Percentiles rank a stretch among this genome's conserved stretches.
These are phyloP conservation scores for Drosophila oshimai DNA, from an alignment of 1,140 invertebrate species.

Conservation along the genomic window DNA sequence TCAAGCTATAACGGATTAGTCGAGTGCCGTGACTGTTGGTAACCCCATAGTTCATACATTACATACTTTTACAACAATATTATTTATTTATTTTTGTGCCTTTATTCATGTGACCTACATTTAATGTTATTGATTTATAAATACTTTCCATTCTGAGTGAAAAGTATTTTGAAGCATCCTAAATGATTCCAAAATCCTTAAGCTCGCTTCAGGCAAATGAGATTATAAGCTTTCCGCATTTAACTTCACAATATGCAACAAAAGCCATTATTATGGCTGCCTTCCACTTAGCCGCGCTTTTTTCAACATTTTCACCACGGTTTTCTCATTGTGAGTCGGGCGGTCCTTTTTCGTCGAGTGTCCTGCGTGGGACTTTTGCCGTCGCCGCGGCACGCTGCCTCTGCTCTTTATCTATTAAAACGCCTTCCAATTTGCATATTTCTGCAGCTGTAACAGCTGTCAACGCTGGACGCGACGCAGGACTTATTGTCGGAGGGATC, in stretches of 20 bases:
- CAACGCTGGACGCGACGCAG: constrained; percentile 61
- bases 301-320: constrained; percentile 37
- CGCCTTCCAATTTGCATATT: constrained; percentile 80
- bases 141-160: not conserved
- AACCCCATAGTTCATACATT: too few relatives aligned
- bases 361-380: constrained; percentile 39
- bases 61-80: too few relatives aligned
- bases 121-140: not conserved
- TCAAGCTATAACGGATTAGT: too few relatives aligned
- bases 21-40: too few relatives aligned
- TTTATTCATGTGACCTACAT: too few relatives aligned
- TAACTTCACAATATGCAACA: constrained; percentile 73
- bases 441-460: constrained; percentile 79
- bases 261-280: constrained; percentile 71
- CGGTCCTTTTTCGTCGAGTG: constrained; percentile 70
- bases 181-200: constrained; percentile 16
- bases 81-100: too few relatives aligned
- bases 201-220: constrained; percentile 52
- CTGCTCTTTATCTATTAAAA: constrained; percentile 79
- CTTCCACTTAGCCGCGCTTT: constrained; percentile 40
- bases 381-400: constrained; percentile 57
- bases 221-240: constrained; percentile 72
- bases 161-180: not conserved
- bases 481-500: constrained; percentile 65
- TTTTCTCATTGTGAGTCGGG: constrained; percentile 51